Evolutionary conservation across 2,113 vertebrate genomes (phyloP), one percentile per base, ranked within the genome.

Genomic region (Loxodonta africana): DNA sequence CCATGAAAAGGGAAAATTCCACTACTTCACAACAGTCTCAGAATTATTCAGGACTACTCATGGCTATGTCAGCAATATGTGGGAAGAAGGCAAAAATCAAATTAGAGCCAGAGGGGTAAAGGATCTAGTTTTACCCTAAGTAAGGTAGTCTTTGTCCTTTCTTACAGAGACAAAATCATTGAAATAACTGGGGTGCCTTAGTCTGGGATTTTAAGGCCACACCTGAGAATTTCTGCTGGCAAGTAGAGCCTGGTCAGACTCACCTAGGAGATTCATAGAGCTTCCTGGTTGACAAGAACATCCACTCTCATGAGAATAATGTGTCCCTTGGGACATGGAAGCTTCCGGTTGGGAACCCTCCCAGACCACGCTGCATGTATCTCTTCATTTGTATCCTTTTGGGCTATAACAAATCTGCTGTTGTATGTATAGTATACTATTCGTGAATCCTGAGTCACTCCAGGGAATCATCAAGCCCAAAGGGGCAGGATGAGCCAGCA

Each of bases 41-140:
- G 15, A 90, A 87, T 87, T 86, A 84, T 80, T 91, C 51, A 73
- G 62, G 51, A n/a, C 15, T 88, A 84, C 25, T 76, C 25, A 46
- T 48, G 26, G 33, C 26, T 86, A 63, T 11, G 65, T 83, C 80
- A 89, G 28, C 48, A 76, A 41, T 80, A n/a, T n/a, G 69, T 44
- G 80, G 17, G 1, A 48, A 91, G 60, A 82, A 85, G 84, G 51
- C 3, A 63, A 90, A 92, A 94, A 69, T 81, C 18, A 37, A 44
- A 51, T 44, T 51, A 69, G 26, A 87, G 41, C 6, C 41, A 6
- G 10, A 6, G 20, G 73, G 73, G 37, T 41, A 41, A 74, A 74
- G 69, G 69, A 71, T 2, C n/a, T 71, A 71, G 71, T 73, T 37
- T 73, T 73, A 37, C 71, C 33, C 71, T 37, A 73, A 73, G 37